Percentiles rank a stretch among this genome's conserved stretches.
Evolutionary conservation across 2,888 invertebrate genomes (phyloP).

Genomic region (Meteorus cinctellus): DNA sequence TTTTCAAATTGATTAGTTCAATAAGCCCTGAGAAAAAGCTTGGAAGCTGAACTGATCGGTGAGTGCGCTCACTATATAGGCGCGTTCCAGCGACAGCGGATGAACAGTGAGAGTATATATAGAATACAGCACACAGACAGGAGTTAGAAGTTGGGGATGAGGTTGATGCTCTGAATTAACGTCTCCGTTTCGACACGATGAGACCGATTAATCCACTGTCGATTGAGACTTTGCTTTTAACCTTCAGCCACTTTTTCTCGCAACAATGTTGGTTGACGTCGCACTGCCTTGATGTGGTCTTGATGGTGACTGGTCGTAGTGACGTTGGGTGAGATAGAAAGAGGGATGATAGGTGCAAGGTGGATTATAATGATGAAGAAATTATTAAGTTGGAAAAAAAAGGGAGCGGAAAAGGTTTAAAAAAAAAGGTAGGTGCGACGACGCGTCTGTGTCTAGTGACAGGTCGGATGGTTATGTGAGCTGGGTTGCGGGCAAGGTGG

Average conservation of each 20-base stretch:
- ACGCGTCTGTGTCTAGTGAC: slow-evolving; percentile 38
- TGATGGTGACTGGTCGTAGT: not conserved
- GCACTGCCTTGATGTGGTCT: not conserved
- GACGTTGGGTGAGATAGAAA: not conserved
- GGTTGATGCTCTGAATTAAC: slow-evolving; percentile 16
- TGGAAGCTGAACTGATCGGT: slow-evolving; percentile 26
- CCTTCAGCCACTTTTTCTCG: not conserved
- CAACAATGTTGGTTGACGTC: not conserved
- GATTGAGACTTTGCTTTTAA: slow-evolving; percentile 11
- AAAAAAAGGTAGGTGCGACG: slow-evolving; percentile 43
- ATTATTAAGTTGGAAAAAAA: slow-evolving; percentile 22
- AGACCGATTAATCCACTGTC: slow-evolving; percentile 26
- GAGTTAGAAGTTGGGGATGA: slow-evolving; percentile 7
- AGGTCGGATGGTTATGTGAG: slow-evolving; percentile 38
- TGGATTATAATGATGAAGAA: slow-evolving; percentile 6
- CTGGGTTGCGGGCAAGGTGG: slow-evolving; percentile 41
- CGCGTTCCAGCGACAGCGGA: slow-evolving; percentile 15
- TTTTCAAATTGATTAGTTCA: slow-evolving; percentile 13
- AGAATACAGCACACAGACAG: slow-evolving; percentile 14
- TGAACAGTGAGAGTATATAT: slow-evolving; percentile 7
- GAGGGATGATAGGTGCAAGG: slow-evolving; percentile 3
- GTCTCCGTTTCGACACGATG: slow-evolving; percentile 14
- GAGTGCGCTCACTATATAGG: slow-evolving; percentile 29
- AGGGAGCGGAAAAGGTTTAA: slow-evolving; percentile 30
- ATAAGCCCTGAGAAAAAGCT: slow-evolving; percentile 18